Conservation (phyloP, 2,888 invertebrate genomes). For the Philereme vetulata region DNA sequence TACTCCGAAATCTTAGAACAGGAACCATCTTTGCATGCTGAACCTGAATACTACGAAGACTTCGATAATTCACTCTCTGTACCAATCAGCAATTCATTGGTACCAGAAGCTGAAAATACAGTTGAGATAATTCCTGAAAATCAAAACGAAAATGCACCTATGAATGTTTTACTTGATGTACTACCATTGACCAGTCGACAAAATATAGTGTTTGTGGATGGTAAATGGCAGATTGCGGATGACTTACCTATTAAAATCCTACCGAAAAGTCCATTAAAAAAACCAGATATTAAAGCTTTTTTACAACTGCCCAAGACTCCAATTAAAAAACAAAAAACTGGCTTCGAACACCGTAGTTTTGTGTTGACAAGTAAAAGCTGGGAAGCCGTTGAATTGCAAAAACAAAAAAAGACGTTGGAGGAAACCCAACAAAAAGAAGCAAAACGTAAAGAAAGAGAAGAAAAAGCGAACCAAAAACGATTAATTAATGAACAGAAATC, state of each 20-base stretch:
- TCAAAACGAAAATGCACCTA: constrained; percentile 4
- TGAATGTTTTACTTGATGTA: constrained; percentile 4
- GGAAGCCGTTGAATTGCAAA: constrained; percentile 38
- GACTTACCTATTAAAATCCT: constrained; percentile 32
- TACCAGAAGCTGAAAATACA: constrained; percentile 9
- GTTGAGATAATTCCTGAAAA: constrained; percentile 3
- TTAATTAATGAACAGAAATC: constrained; percentile 2
- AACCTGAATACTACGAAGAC: constrained; percentile 4
- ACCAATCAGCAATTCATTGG: constrained; percentile 5
- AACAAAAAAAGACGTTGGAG: constrained; percentile 39
- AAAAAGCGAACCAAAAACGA: too few species aligned
- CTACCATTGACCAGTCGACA: constrained; percentile 32
- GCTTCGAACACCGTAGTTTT: constrained; percentile 37
- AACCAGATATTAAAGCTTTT: constrained; percentile 37
- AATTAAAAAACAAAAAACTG: constrained; percentile 38
- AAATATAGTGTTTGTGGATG: constrained; percentile 36
- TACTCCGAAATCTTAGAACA: constrained; percentile 4
- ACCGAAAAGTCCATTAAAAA: constrained; percentile 29
- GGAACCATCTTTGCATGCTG: constrained; percentile 2
- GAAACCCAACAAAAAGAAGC: constrained; percentile 22
- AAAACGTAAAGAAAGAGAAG: too few species aligned
- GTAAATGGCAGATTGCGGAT: constrained; percentile 34
- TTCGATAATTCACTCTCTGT: constrained; percentile 5
- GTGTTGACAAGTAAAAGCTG: constrained; percentile 39
- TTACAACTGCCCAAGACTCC: constrained; percentile 36